These are phyloP conservation scores for Cnemophilus loriae DNA, from an alignment of 2,113 vertebrate species.

Conservation along the genomic window DNA sequence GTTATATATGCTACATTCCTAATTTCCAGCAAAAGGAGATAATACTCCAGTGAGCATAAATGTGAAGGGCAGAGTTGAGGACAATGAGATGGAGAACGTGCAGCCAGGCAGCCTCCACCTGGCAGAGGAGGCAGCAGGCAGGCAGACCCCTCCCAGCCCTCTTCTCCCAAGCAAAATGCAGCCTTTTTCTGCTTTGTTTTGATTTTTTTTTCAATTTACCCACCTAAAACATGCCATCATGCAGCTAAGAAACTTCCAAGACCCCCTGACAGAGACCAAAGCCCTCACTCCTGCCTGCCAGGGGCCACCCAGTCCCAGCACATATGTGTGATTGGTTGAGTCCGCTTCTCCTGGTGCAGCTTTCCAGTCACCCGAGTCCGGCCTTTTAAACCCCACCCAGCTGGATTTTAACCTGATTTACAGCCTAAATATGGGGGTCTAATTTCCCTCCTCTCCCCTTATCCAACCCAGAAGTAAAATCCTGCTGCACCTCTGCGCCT, in stretches of 20 bases:
- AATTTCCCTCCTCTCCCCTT: background rate
- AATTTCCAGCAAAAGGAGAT: background rate
- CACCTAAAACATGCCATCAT: background rate
- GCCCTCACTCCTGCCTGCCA: background rate
- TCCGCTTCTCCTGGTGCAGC: background rate
- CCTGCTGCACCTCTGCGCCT: background rate
- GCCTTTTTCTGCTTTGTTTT: background rate
- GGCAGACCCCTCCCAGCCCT: background rate
- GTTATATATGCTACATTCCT: background rate
- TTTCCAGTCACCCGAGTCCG: background rate
- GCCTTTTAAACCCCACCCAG: background rate
- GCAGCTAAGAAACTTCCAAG: background rate
- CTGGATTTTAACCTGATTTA: background rate
- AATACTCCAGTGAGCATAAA: background rate
- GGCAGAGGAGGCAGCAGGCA: background rate
- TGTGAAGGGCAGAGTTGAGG: background rate
- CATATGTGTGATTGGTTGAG: rapidly evolving
- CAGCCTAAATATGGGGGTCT: background rate
- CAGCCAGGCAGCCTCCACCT: background rate
- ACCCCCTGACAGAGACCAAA: rapidly evolving
- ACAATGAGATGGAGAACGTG: rapidly evolving
- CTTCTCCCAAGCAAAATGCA: background rate
- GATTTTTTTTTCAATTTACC: background rate
- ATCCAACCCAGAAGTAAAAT: background rate
- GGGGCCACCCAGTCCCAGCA: background rate